Evolutionary conservation across 1,140 invertebrate genomes (phyloP).

Genomic region (Drosophila ercepeae): DNA sequence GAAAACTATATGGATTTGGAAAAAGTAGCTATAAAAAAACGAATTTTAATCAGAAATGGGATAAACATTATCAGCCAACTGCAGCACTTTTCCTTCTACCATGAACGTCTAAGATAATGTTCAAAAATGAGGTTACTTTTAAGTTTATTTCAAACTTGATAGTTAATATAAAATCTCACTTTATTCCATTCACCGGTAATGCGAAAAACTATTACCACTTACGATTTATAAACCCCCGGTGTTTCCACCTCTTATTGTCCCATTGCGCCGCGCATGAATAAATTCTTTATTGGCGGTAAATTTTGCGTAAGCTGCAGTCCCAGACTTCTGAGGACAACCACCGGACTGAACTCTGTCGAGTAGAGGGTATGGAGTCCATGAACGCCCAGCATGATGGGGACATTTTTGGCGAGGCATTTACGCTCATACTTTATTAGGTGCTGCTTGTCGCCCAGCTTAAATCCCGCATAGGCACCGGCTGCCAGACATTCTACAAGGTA

Average conservation of each 20-base stretch:
- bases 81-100: slow-evolving; percentile 11
- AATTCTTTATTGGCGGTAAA: slow-evolving; percentile 89
- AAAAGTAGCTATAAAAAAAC: background rate
- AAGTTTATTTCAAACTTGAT: slow-evolving; percentile 16
- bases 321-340: slow-evolving; percentile 92
- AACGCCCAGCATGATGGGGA: slow-evolving; percentile 94
- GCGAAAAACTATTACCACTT: slow-evolving; percentile 54
- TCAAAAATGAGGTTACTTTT: slow-evolving; percentile 21
- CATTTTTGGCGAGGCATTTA: slow-evolving; percentile 91
- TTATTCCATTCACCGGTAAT: slow-evolving; percentile 31
- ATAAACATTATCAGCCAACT: background rate
- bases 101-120: background rate
- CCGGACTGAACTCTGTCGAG: slow-evolving; percentile 89
- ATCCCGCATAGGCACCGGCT: slow-evolving; percentile 89
- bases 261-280: slow-evolving; percentile 82
- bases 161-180: slow-evolving; percentile 32
- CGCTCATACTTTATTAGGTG: slow-evolving; percentile 94
- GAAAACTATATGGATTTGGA: no score
- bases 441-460: slow-evolving; percentile 87
- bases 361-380: slow-evolving; percentile 96
- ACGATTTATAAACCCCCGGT: slow-evolving; percentile 26
- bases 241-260: slow-evolving; percentile 41
- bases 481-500: slow-evolving; percentile 89
- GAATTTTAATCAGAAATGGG: background rate
- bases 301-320: slow-evolving; percentile 94